Conservation (phyloP, 2,113 vertebrate genomes). For the Aphelocoma coerulescens region DNA sequence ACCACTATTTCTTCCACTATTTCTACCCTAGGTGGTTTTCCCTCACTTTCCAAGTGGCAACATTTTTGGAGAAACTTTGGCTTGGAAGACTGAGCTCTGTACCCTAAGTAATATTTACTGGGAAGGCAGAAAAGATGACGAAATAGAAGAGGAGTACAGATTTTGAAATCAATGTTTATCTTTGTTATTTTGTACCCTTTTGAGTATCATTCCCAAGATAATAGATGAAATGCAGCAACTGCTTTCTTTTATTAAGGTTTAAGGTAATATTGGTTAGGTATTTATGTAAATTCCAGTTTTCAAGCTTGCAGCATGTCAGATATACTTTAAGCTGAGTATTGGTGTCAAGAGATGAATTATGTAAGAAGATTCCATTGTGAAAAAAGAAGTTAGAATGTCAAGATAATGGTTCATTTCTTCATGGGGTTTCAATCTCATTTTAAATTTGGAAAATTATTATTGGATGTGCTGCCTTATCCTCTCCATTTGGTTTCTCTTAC, state of each 20-base stretch:
- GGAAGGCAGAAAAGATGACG: not conserved
- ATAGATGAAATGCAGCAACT: not conserved
- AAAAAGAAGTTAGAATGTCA: not conserved
- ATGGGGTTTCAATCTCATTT: not conserved
- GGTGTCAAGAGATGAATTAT: not conserved
- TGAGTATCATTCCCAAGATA: not conserved
- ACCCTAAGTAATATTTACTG: not conserved
- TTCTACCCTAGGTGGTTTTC: not conserved
- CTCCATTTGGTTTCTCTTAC: not conserved
- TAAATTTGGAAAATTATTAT: not conserved
- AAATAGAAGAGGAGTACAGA: not conserved
- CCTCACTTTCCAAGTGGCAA: not conserved
- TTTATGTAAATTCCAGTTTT: not conserved
- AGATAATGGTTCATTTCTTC: not conserved
- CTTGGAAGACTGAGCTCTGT: not conserved
- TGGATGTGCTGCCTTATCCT: not conserved
- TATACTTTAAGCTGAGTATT: not conserved
- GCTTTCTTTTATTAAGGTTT: not conserved
- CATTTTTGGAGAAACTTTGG: not conserved
- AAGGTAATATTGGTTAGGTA: not conserved
- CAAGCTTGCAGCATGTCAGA: not conserved
- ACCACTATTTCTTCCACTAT: not conserved
- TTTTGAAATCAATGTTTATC: not conserved
- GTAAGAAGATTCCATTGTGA: not conserved
- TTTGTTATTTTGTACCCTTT: not conserved